These are phyloP conservation scores for Aix galericulata DNA, from an alignment of 2,113 vertebrate genomes.

Conservation along the genomic window DNA sequence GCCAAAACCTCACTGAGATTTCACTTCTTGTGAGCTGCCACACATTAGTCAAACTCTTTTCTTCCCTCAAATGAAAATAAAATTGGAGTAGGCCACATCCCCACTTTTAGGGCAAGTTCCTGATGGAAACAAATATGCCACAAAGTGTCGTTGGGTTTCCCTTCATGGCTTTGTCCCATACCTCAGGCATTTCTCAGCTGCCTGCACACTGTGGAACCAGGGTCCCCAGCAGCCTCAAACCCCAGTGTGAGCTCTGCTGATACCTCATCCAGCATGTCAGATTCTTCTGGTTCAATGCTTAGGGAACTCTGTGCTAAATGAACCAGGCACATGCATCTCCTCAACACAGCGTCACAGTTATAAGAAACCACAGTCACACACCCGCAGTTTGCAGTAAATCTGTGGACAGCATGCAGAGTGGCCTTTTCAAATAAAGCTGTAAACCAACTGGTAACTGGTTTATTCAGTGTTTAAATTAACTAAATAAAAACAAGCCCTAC, in stretches of 20 bases:
- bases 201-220: background rate
- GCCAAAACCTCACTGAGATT: background rate
- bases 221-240: background rate
- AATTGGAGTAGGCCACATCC: background rate
- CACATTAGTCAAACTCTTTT: background rate
- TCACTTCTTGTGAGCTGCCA: background rate
- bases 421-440: background rate
- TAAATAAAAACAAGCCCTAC: background rate
- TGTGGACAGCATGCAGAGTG: rapidly evolving
- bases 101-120: background rate
- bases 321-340: background rate
- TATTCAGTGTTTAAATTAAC: background rate
- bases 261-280: rapidly evolving
- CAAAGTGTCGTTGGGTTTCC: background rate
- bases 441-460: rapidly evolving
- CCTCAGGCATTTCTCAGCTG: background rate
- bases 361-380: background rate
- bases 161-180: rapidly evolving
- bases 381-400: background rate
- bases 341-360: rapidly evolving
- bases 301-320: rapidly evolving
- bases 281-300: rapidly evolving
- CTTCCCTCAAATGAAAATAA: background rate
- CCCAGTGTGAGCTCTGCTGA: too few species aligned
- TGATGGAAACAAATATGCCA: rapidly evolving